phyloP scores from a whole-genome alignment of 1,140 invertebrate species.

The Nasonia vitripennis region DNA sequence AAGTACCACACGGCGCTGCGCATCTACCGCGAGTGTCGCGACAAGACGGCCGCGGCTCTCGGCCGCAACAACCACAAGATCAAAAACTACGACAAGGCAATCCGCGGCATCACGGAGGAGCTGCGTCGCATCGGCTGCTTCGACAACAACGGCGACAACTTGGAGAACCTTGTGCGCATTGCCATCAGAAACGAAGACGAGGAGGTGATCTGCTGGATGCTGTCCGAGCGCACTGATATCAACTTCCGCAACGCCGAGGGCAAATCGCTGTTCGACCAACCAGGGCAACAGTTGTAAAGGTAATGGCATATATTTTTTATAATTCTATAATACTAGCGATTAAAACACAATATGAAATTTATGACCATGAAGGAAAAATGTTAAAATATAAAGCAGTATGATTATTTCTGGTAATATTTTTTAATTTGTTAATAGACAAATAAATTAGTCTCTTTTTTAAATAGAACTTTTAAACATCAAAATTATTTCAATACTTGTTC shows the following conservation, averaged over 20 bases:
- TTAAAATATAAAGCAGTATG: too few species aligned
- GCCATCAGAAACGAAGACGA: background rate
- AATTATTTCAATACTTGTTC: too few species aligned
- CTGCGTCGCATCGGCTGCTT: background rate
- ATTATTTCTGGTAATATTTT: too few species aligned
- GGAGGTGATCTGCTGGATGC: slow-evolving; percentile 17
- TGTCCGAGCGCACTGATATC: slow-evolving; percentile 34
- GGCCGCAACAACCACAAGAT: background rate
- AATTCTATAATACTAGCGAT: too few species aligned
- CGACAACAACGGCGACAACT: background rate
- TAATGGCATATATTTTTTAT: too few species aligned
- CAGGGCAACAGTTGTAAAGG: too few species aligned
- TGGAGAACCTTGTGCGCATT: background rate
- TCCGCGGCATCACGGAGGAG: background rate
- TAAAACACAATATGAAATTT: too few species aligned
- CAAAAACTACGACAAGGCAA: background rate
- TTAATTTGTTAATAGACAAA: too few species aligned
- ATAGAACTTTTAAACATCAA: too few species aligned
- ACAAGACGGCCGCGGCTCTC: background rate
- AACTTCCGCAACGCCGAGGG: slow-evolving; percentile 48
- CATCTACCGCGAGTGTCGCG: background rate
- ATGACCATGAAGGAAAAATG: too few species aligned
- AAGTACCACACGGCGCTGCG: slow-evolving; percentile 36
- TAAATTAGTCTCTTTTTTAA: too few species aligned
- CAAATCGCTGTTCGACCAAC: slow-evolving; percentile 36